Evolutionary conservation across 1,140 invertebrate species (phyloP).

Genomic region (Delia radicum): DNA sequence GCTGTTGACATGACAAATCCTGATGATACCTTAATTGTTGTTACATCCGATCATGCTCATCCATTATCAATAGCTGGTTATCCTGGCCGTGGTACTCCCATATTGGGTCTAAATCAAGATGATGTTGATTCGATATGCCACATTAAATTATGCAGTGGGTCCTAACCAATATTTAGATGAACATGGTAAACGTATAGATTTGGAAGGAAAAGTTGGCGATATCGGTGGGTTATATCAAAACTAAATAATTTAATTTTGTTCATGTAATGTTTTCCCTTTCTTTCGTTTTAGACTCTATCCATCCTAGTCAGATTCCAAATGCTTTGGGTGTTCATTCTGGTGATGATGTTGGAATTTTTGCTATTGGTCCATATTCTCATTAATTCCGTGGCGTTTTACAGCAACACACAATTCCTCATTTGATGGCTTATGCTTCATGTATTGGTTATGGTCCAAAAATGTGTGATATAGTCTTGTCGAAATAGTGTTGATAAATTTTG

Average conservation of each 20-base stretch:
- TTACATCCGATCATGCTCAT: slow-evolving; percentile 71
- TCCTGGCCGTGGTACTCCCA: slow-evolving; percentile 67
- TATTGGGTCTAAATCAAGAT: slow-evolving; percentile 59
- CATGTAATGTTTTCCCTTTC: background rate
- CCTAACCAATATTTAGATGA: slow-evolving; percentile 58
- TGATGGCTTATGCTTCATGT: slow-evolving; percentile 65
- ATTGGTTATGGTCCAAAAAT: slow-evolving; percentile 20
- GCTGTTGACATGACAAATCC: slow-evolving; percentile 61
- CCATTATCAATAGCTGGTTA: slow-evolving; percentile 70
- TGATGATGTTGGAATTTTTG: slow-evolving; percentile 69
- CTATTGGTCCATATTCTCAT: slow-evolving; percentile 67
- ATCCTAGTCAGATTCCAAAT: slow-evolving; percentile 57
- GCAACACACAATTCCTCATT: slow-evolving; percentile 74
- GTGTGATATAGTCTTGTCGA: too few relatives aligned
- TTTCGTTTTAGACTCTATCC: slow-evolving; percentile 46
- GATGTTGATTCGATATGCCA: slow-evolving; percentile 60
- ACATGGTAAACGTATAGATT: slow-evolving; percentile 37
- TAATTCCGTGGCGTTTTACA: slow-evolving; percentile 73
- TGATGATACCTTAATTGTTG: slow-evolving; percentile 67
- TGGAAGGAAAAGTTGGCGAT: slow-evolving; percentile 23
- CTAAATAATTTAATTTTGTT: background rate
- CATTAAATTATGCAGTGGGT: slow-evolving; percentile 68
- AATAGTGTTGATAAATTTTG: too few relatives aligned
- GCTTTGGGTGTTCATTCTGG: slow-evolving; percentile 65
- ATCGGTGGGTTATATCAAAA: slow-evolving; percentile 29